Percentiles rank a stretch among this genome's conserved stretches.
Evolutionary conservation across 2,797 vertebrate species (phyloP).

Genomic region (Notolepis coatsorum): DNA sequence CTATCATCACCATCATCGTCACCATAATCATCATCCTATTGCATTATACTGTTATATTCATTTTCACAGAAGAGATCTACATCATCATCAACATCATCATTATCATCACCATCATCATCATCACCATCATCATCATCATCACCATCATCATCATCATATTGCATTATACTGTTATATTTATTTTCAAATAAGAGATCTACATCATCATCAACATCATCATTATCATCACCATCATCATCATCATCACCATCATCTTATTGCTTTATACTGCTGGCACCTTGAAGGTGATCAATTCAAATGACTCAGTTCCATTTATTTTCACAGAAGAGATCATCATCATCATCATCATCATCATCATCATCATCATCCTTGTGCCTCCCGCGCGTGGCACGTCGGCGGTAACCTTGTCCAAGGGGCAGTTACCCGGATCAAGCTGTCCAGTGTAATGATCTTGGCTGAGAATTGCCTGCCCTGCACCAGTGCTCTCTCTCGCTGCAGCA

Average conservation of each 20-base stretch:
- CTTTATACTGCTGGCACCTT: neutral
- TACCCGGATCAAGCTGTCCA: slow-evolving; percentile 69
- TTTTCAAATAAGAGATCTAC: slow-evolving; percentile 18
- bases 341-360: slow-evolving; percentile 7
- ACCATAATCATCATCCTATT: too few species aligned
- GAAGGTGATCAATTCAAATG: too few species aligned
- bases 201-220: too few species aligned
- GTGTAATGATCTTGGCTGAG: slow-evolving; percentile 71
- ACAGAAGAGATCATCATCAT: neutral
- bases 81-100: too few species aligned
- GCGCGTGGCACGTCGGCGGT: slow-evolving; percentile 55
- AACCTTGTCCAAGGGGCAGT: slow-evolving; percentile 61
- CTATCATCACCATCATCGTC: too few species aligned
- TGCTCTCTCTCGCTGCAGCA: slow-evolving; percentile 74
- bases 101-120: neutral
- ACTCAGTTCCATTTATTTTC: neutral
- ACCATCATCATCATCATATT: too few species aligned
- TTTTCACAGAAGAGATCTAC: neutral
- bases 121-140: neutral
- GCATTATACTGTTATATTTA: neutral
- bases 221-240: neutral
- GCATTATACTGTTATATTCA: neutral
- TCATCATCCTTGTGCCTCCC: slow-evolving; percentile 32
- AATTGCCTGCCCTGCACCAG: slow-evolving; percentile 71
- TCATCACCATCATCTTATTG: neutral